Evolutionary conservation across 2,888 invertebrate genomes (phyloP).

Genomic region (Bombylius major): DNA sequence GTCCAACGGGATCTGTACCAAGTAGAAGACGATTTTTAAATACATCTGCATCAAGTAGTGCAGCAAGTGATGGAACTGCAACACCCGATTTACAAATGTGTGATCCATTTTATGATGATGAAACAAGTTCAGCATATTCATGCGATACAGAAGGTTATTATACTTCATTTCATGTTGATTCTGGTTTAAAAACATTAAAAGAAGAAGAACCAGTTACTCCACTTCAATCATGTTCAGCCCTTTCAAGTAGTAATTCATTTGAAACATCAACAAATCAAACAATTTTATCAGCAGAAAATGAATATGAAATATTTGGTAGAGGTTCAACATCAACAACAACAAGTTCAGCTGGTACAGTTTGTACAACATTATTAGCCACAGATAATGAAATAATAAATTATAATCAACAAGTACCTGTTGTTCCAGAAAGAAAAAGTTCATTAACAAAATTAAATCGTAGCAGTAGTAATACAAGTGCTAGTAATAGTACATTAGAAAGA

Average conservation of each 20-base stretch:
- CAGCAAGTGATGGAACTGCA: conserved; percentile 72
- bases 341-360: conserved; percentile 81
- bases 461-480: conserved; percentile 39
- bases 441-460: conserved; percentile 45
- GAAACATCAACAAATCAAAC: conserved; percentile 58
- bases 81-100: conserved; percentile 68
- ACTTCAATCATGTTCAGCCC: conserved; percentile 54
- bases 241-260: conserved; percentile 49
- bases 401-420: conserved; percentile 51
- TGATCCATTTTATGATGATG: conserved; percentile 64
- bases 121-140: conserved; percentile 84
- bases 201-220: conserved; percentile 66
- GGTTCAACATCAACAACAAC: conserved; percentile 85
- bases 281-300: conserved; percentile 65
- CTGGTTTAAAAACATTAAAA: conserved; percentile 74
- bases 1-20: conserved; percentile 56
- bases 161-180: conserved; percentile 94
- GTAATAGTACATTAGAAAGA: conserved; percentile 45
- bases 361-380: conserved; percentile 64
- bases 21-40: conserved; percentile 54
- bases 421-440: conserved; percentile 73
- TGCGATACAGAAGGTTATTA: conserved; percentile 97
- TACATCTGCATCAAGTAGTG: conserved; percentile 68
- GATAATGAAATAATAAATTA: conserved; percentile 49
- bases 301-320: conserved; percentile 83